phyloP scores from a whole-genome alignment of 2,797 vertebrate species.

The Hylomyscus alleni region DNA sequence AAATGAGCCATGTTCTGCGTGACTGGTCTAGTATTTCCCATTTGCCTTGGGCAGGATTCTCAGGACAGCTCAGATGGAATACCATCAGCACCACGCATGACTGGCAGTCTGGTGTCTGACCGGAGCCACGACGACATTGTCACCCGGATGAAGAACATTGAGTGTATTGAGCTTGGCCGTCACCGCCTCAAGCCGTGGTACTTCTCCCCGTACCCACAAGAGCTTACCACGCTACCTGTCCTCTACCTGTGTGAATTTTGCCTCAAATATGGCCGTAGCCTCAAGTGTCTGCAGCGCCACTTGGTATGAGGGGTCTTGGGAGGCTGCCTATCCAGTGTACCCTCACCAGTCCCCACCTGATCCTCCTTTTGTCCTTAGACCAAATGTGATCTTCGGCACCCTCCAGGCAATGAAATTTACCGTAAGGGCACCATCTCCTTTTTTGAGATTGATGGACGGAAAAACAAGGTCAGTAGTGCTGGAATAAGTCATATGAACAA shows the following conservation, averaged over 20 bases:
- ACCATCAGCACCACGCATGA: conserved; percentile 96
- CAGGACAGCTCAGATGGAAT: conserved; percentile 98
- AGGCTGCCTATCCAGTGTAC: background rate
- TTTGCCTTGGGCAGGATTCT: conserved; percentile 92
- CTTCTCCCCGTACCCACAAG: conserved; percentile 98
- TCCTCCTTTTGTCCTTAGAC: conserved; percentile 88
- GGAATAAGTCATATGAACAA: background rate
- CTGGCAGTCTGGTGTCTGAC: conserved; percentile 97
- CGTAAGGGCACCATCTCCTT: conserved; percentile 98
- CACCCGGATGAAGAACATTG: conserved; percentile 98
- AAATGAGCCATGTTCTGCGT: background rate
- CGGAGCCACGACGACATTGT: conserved; percentile 98
- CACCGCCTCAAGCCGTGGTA: conserved; percentile 99
- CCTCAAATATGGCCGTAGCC: conserved; percentile 98
- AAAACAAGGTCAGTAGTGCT: conserved; percentile 93
- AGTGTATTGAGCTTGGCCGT: conserved; percentile 97
- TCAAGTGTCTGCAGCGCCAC: conserved; percentile 98
- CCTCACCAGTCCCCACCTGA: background rate
- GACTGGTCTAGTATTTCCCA: background rate
- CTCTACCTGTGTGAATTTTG: conserved; percentile 99
- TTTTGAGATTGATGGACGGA: conserved; percentile 97
- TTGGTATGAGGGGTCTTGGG: conserved; percentile 89
- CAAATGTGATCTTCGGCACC: conserved; percentile 96
- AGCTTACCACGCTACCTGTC: conserved; percentile 95
- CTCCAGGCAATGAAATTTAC: conserved; percentile 97